These are phyloP conservation scores for Forficula auricularia DNA, from an alignment of 1,140 invertebrate genomes.

Conservation along the genomic window DNA sequence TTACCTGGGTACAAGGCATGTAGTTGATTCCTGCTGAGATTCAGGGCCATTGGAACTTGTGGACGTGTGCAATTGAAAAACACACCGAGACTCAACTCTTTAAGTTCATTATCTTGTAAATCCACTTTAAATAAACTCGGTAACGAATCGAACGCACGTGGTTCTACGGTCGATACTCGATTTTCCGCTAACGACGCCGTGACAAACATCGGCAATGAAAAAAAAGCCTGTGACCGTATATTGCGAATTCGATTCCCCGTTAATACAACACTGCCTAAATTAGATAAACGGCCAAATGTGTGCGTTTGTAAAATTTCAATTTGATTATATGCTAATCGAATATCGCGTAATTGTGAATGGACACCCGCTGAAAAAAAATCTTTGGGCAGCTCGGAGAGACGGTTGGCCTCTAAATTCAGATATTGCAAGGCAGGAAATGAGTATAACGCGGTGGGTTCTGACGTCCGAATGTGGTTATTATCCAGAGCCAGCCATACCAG, in stretches of 20 bases:
- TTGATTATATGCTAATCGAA: conserved; percentile 57
- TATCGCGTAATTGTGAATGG: conserved; percentile 55
- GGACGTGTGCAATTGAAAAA: conserved; percentile 45
- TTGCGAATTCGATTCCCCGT: conserved; percentile 48
- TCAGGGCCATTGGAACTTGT: conserved; percentile 40
- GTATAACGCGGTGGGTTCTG: conserved; percentile 40
- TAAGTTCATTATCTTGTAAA: conserved; percentile 50
- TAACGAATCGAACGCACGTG: conserved; percentile 44
- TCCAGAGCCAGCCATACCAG: conserved; percentile 72
- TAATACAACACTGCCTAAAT: conserved; percentile 49
- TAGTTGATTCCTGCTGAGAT: conserved; percentile 51
- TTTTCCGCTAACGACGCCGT: conserved; percentile 52
- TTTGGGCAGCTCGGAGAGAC: conserved; percentile 40
- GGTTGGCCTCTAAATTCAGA: conserved; percentile 72
- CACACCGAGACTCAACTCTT: conserved; percentile 41
- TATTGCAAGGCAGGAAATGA: conserved; percentile 53
- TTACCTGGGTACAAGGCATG: conserved; percentile 31
- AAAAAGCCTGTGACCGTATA: conserved; percentile 38
- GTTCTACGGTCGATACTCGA: conserved; percentile 38
- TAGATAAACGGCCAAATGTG: conserved; percentile 42
- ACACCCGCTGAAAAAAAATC: conserved; percentile 46
- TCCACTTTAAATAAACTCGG: conserved; percentile 48
- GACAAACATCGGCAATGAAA: conserved; percentile 43
- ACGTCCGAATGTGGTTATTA: conserved; percentile 63
- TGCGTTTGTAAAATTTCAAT: conserved; percentile 37